These are phyloP conservation scores for Boloria euphrosyne DNA, from an alignment of 2,888 invertebrate genomes.

Conservation along the genomic window DNA sequence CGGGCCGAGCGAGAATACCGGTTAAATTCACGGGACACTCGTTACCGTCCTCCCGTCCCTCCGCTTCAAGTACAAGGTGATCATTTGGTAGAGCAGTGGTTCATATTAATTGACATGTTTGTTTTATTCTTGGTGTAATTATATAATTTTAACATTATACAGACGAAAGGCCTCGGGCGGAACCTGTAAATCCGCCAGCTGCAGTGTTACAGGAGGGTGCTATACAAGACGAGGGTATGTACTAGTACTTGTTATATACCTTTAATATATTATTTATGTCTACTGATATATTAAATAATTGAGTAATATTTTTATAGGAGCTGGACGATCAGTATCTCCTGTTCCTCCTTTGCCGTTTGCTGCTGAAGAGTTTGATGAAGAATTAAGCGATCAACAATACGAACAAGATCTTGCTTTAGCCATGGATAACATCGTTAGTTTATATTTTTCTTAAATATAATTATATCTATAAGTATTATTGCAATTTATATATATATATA, in stretches of 20 bases:
- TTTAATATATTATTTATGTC: neutral
- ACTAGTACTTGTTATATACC: too few relatives aligned
- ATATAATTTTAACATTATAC: too few relatives aligned
- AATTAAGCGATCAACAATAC: neutral
- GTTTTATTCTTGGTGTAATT: too few relatives aligned
- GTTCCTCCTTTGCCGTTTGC: constrained; percentile 8
- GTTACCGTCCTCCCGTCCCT: neutral
- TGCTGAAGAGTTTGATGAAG: constrained; percentile 7
- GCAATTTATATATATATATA: too few relatives aligned
- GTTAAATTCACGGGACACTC: neutral
- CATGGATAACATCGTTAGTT: constrained; percentile 14
- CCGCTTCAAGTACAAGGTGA: too few relatives aligned
- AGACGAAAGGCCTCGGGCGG: too few relatives aligned
- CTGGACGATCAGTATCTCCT: constrained; percentile 1
- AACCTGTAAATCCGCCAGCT: too few relatives aligned
- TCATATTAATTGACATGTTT: too few relatives aligned
- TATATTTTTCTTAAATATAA: too few relatives aligned
- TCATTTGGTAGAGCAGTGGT: too few relatives aligned
- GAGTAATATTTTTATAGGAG: neutral
- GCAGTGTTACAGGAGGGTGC: too few relatives aligned
- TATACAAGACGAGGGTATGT: too few relatives aligned
- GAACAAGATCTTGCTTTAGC: constrained; percentile 7
- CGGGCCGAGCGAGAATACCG: constrained; percentile 8
- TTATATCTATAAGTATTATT: neutral
- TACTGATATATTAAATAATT: neutral